Percentiles rank a stretch among this genome's conserved stretches.
phyloP scores from a whole-genome alignment of 2,888 invertebrate genomes.

The Drosophila mayaguana region DNA sequence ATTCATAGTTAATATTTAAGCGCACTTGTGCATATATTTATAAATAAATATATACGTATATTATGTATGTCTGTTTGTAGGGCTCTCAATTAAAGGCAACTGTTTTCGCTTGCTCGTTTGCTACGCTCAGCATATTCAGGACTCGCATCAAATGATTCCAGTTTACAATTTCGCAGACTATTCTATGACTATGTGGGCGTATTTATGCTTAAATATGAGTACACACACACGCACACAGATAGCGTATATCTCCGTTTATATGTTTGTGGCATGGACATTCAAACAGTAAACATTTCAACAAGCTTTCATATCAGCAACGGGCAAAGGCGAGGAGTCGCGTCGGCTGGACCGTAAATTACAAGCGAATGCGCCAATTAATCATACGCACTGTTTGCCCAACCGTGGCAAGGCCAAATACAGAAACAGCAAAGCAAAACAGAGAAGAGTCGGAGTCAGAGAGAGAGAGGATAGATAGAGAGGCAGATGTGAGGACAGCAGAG shows the following conservation, averaged over 20 bases:
- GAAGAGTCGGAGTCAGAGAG: neutral
- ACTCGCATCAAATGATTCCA: conserved; percentile 14
- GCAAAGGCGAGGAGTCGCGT: conserved; percentile 3
- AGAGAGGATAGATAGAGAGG: too few relatives aligned
- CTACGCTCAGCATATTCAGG: conserved; percentile 13
- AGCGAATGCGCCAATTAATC: conserved; percentile 58
- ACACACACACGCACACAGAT: neutral
- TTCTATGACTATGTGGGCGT: conserved; percentile 11
- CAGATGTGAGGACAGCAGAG: neutral
- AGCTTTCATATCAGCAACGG: conserved; percentile 25
- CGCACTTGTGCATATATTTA: neutral
- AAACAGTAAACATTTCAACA: conserved; percentile 48
- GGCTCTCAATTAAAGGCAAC: conserved; percentile 16
- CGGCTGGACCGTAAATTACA: conserved; percentile 38
- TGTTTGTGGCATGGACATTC: conserved; percentile 33
- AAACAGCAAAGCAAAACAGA: conserved; percentile 17
- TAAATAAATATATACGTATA: neutral
- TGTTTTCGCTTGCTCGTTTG: too few relatives aligned
- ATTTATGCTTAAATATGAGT: conserved; percentile 1
- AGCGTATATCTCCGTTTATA: conserved; percentile 3
- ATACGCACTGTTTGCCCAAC: conserved; percentile 65
- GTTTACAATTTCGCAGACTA: conserved; percentile 27
- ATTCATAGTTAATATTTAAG: conserved; percentile 9
- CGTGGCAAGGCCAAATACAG: conserved; percentile 40
- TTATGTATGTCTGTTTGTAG: neutral